phyloP scores from a whole-genome alignment of 2,888 invertebrate genomes.

The Brassicogethes aeneus region DNA sequence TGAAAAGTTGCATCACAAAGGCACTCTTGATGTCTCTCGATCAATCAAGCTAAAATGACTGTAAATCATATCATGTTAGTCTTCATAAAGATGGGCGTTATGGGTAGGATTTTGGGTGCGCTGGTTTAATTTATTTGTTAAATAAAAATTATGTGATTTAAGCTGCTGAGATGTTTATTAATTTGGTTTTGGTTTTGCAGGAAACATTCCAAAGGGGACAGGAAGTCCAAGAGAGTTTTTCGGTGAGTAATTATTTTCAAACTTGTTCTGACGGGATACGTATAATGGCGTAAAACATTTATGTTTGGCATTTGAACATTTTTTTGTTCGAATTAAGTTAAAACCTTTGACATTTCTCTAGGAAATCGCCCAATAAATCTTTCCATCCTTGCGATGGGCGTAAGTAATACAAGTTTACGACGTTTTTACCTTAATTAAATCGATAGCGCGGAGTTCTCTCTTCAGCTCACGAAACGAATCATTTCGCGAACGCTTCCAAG shows the following conservation, averaged over 20 bases:
- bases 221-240: conserved; percentile 39
- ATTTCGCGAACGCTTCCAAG: conserved; percentile 2
- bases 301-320: too few relatives aligned
- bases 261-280: too few relatives aligned
- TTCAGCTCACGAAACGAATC: not conserved
- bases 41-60: too few relatives aligned
- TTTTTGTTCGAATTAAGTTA: too few relatives aligned
- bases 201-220: conserved; percentile 39
- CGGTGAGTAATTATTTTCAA: conserved; percentile 37
- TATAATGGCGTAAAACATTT: too few relatives aligned
- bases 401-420: too few relatives aligned
- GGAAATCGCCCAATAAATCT: too few relatives aligned
- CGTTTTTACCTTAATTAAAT: not conserved
- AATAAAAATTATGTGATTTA: not conserved
- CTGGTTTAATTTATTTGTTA: conserved; percentile 1
- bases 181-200: conserved; percentile 26
- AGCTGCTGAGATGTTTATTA: not conserved
- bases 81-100: not conserved
- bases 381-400: too few relatives aligned
- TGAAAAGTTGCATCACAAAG: too few relatives aligned
- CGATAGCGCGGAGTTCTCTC: not conserved
- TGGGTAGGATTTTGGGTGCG: not conserved
- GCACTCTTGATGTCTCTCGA: too few relatives aligned
- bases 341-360: too few relatives aligned
- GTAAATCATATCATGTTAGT: not conserved